A percentile compares a stretch with the other conserved stretches of the same genome.
Evolutionary conservation across 1,140 invertebrate genomes (phyloP).

Genomic region (Nomia melanderi): DNA sequence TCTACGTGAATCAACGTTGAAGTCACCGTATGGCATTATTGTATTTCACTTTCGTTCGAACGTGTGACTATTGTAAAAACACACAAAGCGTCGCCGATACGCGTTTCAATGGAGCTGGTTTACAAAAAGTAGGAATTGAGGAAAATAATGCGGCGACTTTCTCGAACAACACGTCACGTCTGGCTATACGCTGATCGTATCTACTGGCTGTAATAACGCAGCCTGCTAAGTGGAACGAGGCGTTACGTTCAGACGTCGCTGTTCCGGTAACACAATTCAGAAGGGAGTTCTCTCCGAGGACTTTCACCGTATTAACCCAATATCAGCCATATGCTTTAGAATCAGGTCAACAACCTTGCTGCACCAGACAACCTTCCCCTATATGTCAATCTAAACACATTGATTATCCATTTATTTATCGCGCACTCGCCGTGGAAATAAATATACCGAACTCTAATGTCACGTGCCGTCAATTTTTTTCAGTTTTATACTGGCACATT

Average conservation of each 20-base stretch:
- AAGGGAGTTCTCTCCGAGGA: slow-evolving; percentile 61
- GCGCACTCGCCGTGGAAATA: slow-evolving; percentile 7
- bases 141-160: slow-evolving; percentile 29
- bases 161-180: slow-evolving; percentile 40
- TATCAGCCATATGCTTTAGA: slow-evolving; percentile 63
- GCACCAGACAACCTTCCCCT: slow-evolving; percentile 23
- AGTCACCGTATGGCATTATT: not conserved
- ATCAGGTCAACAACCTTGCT: slow-evolving; percentile 56
- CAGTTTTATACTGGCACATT: no score
- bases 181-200: slow-evolving; percentile 47
- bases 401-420: slow-evolving; percentile 36
- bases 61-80: not conserved
- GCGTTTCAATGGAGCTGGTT: not conserved
- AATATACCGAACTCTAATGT: not conserved
- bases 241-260: slow-evolving; percentile 62
- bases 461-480: no score
- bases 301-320: slow-evolving; percentile 66
- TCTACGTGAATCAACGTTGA: not conserved
- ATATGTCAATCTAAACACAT: slow-evolving; percentile 9
- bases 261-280: slow-evolving; percentile 66
- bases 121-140: not conserved
- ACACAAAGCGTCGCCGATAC: not conserved
- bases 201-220: slow-evolving; percentile 61
- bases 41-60: not conserved
- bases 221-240: slow-evolving; percentile 60